Percentiles rank a stretch among this genome's conserved stretches.
Conservation (phyloP, 2,797 vertebrate species). For the Chelon auratus region DNA sequence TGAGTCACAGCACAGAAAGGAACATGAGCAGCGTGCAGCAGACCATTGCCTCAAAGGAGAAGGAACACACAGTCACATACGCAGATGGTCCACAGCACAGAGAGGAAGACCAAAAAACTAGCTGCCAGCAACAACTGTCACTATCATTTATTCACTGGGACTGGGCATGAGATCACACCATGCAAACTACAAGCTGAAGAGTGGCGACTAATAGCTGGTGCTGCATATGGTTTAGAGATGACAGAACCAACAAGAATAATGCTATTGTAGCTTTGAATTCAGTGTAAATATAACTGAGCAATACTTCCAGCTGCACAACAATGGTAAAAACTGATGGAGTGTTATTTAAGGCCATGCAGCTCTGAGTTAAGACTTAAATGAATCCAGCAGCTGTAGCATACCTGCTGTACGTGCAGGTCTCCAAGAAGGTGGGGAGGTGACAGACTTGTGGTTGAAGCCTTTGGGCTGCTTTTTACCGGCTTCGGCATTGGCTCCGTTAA, state of each 20-base stretch:
- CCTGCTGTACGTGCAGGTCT: slow-evolving; percentile 74
- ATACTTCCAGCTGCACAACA: neutral
- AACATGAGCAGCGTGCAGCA: slow-evolving; percentile 64
- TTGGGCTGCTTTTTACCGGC: slow-evolving; percentile 69
- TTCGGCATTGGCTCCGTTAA: slow-evolving; percentile 94
- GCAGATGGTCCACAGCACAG: slow-evolving; percentile 74
- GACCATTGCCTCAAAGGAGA: slow-evolving; percentile 66
- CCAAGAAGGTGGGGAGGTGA: slow-evolving; percentile 53
- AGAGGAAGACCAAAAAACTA: slow-evolving; percentile 51
- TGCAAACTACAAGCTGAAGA: slow-evolving; percentile 56
- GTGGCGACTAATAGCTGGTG: slow-evolving; percentile 46
- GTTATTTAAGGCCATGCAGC: slow-evolving; percentile 34
- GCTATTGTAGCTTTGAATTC: slow-evolving; percentile 6
- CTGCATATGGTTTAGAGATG: slow-evolving; percentile 41
- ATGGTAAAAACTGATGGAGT: slow-evolving; percentile 20
- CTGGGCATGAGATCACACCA: slow-evolving; percentile 41
- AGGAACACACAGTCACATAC: slow-evolving; percentile 54
- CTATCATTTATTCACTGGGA: slow-evolving; percentile 70
- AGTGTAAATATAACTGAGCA: slow-evolving; percentile 7
- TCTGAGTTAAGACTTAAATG: slow-evolving; percentile 33
- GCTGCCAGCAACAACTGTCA: slow-evolving; percentile 75
- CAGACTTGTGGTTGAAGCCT: slow-evolving; percentile 55
- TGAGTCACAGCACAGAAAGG: slow-evolving; percentile 72
- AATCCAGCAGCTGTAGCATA: slow-evolving; percentile 24
- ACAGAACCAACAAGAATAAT: slow-evolving; percentile 24